Conservation (phyloP, 2,888 invertebrate genomes). For the Lutraria lutraria region DNA sequence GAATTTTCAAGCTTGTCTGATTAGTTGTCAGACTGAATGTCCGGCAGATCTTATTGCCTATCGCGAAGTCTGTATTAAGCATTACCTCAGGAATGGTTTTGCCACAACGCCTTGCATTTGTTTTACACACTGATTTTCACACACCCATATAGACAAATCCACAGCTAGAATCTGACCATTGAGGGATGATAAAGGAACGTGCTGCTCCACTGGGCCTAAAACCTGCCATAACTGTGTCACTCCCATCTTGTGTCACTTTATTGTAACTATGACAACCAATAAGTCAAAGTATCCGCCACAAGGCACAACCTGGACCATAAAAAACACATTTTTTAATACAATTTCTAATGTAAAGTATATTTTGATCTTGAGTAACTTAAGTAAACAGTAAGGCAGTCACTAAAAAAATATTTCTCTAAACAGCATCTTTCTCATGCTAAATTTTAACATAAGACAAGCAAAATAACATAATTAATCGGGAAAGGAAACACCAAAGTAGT, state of each 20-base stretch:
- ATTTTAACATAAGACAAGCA: too few species aligned
- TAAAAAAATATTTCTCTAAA: too few species aligned
- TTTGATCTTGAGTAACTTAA: too few species aligned
- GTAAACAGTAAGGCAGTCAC: too few species aligned
- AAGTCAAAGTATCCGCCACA: not conserved
- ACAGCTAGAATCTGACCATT: conserved; percentile 94
- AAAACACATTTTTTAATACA: not conserved
- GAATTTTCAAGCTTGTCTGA: too few species aligned
- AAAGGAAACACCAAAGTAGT: too few species aligned
- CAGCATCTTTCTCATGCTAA: too few species aligned
- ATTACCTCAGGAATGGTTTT: conserved; percentile 93
- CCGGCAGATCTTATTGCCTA: too few species aligned
- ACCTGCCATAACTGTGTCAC: conserved; percentile 95
- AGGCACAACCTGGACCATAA: not conserved
- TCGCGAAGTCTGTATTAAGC: too few species aligned
- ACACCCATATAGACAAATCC: conserved; percentile 96
- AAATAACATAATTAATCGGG: too few species aligned
- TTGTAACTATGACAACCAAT: not conserved
- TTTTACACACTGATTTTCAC: conserved; percentile 91
- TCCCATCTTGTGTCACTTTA: conserved; percentile 90
- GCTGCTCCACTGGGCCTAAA: conserved; percentile 92
- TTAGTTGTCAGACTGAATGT: too few species aligned
- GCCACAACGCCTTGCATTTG: conserved; percentile 83
- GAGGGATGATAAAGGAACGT: conserved; percentile 92
- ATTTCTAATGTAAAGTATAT: too few species aligned